Evolutionary conservation across 2,888 invertebrate genomes (phyloP).

Genomic region (Physocephala rufipes): DNA sequence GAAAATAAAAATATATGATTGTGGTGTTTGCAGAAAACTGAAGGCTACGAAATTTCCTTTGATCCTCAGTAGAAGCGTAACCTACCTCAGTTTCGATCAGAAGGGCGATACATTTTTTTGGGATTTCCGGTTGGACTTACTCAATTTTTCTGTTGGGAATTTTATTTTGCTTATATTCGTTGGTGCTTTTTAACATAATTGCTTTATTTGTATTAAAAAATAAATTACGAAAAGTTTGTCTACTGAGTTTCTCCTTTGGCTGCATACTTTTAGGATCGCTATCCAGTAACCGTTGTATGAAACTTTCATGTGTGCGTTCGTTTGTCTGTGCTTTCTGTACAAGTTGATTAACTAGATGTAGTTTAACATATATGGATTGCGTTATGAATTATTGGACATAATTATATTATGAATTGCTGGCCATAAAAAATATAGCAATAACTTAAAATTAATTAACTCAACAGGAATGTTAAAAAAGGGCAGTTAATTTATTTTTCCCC

Average conservation of each 20-base stretch:
- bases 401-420: too few relatives aligned
- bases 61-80: too few relatives aligned
- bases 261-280: conserved; percentile 54
- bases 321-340: conserved; percentile 35
- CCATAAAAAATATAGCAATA: conserved; percentile 46
- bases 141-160: not conserved
- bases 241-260: conserved; percentile 53
- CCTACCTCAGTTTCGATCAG: not conserved
- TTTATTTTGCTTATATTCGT: too few relatives aligned
- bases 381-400: conserved; percentile 4
- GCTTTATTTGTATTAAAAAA: conserved; percentile 39
- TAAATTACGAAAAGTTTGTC: conserved; percentile 62
- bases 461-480: conserved; percentile 48
- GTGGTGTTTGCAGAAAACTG: too few relatives aligned
- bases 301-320: not conserved
- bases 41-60: too few relatives aligned
- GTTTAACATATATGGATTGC: conserved; percentile 24
- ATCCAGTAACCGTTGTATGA: conserved; percentile 32
- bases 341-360: conserved; percentile 3
- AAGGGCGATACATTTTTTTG: too few relatives aligned
- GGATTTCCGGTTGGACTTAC: not conserved
- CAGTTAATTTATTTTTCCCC: conserved; percentile 28
- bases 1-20: too few relatives aligned
- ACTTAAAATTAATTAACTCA: conserved; percentile 62
- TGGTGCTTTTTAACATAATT: not conserved